These are phyloP conservation scores for Psix sp. DNA, from an alignment of 1,140 invertebrate species.

Conservation along the genomic window DNA sequence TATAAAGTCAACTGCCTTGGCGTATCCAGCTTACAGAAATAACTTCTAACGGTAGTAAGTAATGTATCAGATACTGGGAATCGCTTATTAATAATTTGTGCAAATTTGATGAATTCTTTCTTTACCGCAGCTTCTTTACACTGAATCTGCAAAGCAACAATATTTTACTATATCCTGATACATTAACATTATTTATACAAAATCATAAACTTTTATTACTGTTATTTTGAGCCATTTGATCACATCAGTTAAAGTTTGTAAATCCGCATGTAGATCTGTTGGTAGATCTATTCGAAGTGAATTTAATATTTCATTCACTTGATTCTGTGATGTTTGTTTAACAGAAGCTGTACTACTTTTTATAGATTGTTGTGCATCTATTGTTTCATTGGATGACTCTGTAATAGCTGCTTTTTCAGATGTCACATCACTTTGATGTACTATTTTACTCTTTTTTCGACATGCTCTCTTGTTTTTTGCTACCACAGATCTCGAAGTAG, in stretches of 20 bases:
- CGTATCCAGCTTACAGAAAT: constrained; percentile 29
- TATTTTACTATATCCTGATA: neutral
- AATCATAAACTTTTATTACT: constrained; percentile 4
- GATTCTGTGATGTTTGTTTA: too few species aligned
- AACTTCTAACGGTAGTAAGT: constrained; percentile 17
- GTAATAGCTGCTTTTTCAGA: too few species aligned
- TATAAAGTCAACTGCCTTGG: constrained; percentile 19
- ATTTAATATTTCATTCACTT: constrained; percentile 8
- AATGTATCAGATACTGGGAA: constrained; percentile 17
- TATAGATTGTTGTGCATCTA: too few species aligned
- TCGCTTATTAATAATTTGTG: constrained; percentile 9
- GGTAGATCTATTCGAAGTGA: constrained; percentile 6
- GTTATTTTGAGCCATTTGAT: constrained; percentile 11
- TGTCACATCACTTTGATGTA: too few species aligned
- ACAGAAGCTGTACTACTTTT: too few species aligned
- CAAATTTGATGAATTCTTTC: constrained; percentile 48
- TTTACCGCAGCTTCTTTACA: constrained; percentile 36
- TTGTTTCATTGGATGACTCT: too few species aligned
- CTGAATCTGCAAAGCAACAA: constrained; percentile 22
- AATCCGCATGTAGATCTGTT: neutral
- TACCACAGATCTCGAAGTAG: too few species aligned
- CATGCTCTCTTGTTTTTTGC: too few species aligned
- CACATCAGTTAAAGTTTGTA: constrained; percentile 5
- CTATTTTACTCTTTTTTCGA: too few species aligned
- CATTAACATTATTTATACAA: neutral